A percentile compares a stretch with the other conserved stretches of the same genome.
These are phyloP conservation scores for Elaphurus davidianus DNA, from an alignment of 2,113 vertebrate species.

Conservation along the genomic window DNA sequence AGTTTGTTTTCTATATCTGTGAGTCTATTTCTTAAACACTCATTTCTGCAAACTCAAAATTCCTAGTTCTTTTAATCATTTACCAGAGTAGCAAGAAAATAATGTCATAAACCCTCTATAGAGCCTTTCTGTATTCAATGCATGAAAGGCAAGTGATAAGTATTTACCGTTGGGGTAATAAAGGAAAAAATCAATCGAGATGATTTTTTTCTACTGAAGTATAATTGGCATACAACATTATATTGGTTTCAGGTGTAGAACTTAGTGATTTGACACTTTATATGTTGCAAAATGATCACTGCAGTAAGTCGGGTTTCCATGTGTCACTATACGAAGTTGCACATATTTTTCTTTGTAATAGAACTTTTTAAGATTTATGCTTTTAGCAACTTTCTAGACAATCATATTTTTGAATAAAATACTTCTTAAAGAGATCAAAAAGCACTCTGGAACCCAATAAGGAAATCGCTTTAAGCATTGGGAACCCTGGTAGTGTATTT, in stretches of 20 bases:
- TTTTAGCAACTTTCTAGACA: background rate
- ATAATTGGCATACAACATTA: background rate
- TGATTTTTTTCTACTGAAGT: background rate
- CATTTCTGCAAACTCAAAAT: background rate
- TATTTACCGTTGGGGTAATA: background rate
- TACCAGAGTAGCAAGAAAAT: background rate
- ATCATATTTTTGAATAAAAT: background rate
- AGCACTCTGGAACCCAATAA: background rate
- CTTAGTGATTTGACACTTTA: background rate
- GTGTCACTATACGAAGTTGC: background rate
- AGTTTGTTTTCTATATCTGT: background rate
- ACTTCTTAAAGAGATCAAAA: background rate
- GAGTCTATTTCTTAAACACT: background rate
- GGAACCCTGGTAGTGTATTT: background rate
- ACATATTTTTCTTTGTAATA: background rate
- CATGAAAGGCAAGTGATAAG: background rate
- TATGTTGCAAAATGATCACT: background rate
- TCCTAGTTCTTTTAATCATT: slow-evolving; percentile 6
- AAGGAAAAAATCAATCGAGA: background rate
- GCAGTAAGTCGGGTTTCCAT: background rate
- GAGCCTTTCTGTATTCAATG: background rate
- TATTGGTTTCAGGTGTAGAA: background rate
- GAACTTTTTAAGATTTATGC: background rate
- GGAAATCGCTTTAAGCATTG: background rate
- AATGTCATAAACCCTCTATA: background rate